phyloP scores from a whole-genome alignment of 2,113 vertebrate species.

The Trochalopteron elliotii region DNA sequence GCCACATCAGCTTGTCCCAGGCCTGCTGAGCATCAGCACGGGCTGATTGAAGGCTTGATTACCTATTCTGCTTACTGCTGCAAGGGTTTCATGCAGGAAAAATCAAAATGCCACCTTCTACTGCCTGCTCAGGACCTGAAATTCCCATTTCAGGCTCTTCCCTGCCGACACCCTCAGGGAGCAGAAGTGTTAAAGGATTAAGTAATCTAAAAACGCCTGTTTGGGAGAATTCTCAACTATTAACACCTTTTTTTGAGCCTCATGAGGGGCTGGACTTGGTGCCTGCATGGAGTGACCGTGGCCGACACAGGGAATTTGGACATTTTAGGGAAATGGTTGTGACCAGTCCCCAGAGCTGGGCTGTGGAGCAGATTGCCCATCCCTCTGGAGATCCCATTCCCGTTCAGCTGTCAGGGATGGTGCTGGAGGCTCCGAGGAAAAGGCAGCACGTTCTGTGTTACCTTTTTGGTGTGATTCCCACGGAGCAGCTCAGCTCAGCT shows the following conservation, averaged over 20 bases:
- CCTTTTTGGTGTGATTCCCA: conserved; percentile 45
- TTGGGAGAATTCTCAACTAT: neutral
- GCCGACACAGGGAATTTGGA: neutral
- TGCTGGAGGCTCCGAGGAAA: neutral
- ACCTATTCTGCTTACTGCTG: neutral
- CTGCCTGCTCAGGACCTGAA: neutral
- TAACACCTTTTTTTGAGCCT: neutral
- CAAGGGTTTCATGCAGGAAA: neutral
- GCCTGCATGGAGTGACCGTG: neutral
- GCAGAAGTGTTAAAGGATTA: neutral
- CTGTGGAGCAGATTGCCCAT: neutral
- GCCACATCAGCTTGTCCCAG: neutral
- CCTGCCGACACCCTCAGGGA: neutral
- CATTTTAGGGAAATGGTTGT: neutral
- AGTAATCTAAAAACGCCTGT: rapidly evolving
- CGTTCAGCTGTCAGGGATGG: rapidly evolving
- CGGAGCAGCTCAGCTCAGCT: neutral
- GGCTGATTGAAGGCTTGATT: neutral
- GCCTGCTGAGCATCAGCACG: conserved; percentile 43
- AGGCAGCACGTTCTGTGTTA: neutral
- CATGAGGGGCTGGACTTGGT: neutral
- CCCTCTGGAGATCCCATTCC: neutral
- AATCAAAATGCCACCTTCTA: neutral
- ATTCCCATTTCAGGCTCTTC: neutral
- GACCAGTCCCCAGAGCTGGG: neutral